Evolutionary conservation across 2,888 invertebrate species (phyloP), one percentile per base, ranked within the genome.

Genomic region (Mellilla xanthometata): DNA sequence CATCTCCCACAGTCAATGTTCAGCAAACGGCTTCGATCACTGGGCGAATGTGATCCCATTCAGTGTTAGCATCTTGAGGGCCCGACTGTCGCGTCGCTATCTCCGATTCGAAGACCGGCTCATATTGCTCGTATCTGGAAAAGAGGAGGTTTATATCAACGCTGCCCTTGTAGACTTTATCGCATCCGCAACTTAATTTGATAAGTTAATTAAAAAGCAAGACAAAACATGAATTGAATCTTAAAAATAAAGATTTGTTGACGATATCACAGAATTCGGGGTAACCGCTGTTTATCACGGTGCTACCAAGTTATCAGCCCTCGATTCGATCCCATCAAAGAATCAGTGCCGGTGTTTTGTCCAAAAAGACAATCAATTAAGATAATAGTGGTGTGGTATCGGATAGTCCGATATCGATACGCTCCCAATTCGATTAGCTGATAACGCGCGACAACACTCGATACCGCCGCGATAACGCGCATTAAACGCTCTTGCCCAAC

Each of bases 341-440:
- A 57, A 68, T 66, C 61, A 40, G 61, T 68, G 74, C 67, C 76
- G 78, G 71, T 81, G 60, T 76, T 76, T 78, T 78, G 75, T 78
- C 71, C 75, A 81, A 82, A 78, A 65, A 74, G 74, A 85, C 85
- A 85, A 87, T 88, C 87, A 84, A 86, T 87, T 87, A 84, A 83
- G 87, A 88, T 86, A 84, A 80, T 78, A 76, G 70, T 70, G 73
- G 72, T 71, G 71, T 66, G 76, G 62, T 84, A 86, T 86, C 86
- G 69, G 68, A 81, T 71, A 77, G 24, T 24, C 72, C 65, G 84
- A 80, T 86, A 87, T 73, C 83, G 81, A 81, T 80, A 78, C 81
- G 85, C 78, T 80, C 82, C 84, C 81, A 85, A 84, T 86, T 86
- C 85, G 86, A 86, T 88, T 83, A 84, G 76, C 72, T 79, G 86